Conservation (phyloP, 2,113 vertebrate species). For the Clarias gariepinus region DNA sequence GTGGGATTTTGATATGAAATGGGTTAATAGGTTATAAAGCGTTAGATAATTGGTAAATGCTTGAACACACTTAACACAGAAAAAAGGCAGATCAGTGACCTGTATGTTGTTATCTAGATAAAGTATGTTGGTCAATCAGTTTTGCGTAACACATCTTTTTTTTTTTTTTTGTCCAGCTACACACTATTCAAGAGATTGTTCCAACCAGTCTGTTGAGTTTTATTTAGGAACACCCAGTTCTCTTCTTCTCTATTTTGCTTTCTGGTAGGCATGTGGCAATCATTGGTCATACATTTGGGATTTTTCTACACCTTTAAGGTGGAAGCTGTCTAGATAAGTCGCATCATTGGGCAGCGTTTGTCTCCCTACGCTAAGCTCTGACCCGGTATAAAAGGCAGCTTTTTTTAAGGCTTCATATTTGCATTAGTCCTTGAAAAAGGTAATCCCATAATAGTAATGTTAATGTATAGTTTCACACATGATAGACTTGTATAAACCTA, state of each 20-base stretch:
- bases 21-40: neutral
- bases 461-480: neutral
- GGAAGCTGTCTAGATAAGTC: neutral
- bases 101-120: neutral
- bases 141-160: neutral
- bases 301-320: neutral
- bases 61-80: neutral
- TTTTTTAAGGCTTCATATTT: constrained; percentile 14
- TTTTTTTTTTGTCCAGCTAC: constrained; percentile 25
- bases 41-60: neutral
- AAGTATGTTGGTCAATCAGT: neutral
- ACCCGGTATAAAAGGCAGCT: constrained; percentile 1
- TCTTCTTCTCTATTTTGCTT: neutral
- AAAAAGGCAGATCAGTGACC: neutral
- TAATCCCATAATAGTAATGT: neutral
- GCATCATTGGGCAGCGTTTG: neutral
- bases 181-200: neutral
- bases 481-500: neutral
- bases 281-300: neutral
- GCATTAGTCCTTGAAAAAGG: neutral
- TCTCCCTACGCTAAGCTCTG: neutral
- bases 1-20: neutral
- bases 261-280: too few relatives aligned
- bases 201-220: neutral
- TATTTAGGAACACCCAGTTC: neutral